phyloP scores from a whole-genome alignment of 2,113 vertebrate genomes.

The Poeciliopsis prolifica region DNA sequence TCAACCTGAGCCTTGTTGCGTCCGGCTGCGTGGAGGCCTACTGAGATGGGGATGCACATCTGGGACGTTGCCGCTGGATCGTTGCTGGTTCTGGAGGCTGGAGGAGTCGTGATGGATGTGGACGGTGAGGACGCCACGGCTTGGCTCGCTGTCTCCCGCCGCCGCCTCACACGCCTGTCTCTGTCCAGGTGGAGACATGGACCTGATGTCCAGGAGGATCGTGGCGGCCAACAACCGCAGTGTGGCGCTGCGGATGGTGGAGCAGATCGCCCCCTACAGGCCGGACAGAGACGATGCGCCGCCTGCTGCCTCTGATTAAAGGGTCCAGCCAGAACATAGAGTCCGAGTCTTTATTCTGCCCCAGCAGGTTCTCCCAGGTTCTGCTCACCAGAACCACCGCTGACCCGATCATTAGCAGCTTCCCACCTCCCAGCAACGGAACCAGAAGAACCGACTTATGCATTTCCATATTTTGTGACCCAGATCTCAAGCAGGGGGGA shows the following conservation, averaged over 20 bases:
- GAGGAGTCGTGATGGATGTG: conserved; percentile 89
- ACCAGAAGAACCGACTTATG: too few species aligned
- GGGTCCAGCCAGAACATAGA: too few species aligned
- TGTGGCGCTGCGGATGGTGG: conserved; percentile 83
- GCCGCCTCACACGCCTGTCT: background rate
- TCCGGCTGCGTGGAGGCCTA: conserved; percentile 90
- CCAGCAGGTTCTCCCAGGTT: background rate
- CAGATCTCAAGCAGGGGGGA: background rate
- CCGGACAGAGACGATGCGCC: conserved; percentile 83
- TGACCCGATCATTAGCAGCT: too few species aligned
- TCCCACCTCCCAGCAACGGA: too few species aligned
- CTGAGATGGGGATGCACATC: conserved; percentile 94
- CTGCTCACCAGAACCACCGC: too few species aligned
- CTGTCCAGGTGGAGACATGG: conserved; percentile 73
- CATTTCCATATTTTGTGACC: too few species aligned
- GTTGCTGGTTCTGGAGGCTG: conserved; percentile 89
- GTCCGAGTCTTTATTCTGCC: background rate
- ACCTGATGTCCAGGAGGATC: conserved; percentile 94
- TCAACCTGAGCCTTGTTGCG: conserved; percentile 96
- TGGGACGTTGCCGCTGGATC: conserved; percentile 93
- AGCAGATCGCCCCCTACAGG: conserved; percentile 83
- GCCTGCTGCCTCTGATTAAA: background rate
- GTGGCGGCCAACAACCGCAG: conserved; percentile 86
- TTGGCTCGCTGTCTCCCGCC: background rate
- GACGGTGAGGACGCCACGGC: conserved; percentile 18